Evolutionary conservation across 2,888 invertebrate genomes (phyloP), one percentile per base, ranked within the genome.

Genomic region (Coleophora deauratella): DNA sequence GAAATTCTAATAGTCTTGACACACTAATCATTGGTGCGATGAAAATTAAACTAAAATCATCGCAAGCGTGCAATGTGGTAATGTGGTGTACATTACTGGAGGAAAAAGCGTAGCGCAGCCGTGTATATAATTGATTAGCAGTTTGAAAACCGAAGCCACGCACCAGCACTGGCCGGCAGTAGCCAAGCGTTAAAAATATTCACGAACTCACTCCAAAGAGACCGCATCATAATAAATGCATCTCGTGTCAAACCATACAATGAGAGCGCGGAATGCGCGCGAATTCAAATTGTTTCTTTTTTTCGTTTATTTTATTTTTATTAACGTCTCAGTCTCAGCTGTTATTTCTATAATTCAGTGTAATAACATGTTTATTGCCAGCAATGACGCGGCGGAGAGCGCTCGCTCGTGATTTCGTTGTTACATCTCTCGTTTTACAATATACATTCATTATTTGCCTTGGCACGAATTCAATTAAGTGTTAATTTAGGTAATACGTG

Each of bases 51-150:
- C 9, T n/a, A 31, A 33, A 11, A 11, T 9, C 9, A 33, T 12
- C 14, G 33, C 27, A 31, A 68, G 67, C 69, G 70, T 70, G 68
- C 66, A 21, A 21, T 21, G 21, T 6, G 21, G 21, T 21, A 21
- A 62, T 63, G 69, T 60, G 70, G 73, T 76, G 74, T 82, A 75
- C 76, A 84, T 82, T 81, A 82, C 82, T 67, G 59, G 59, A 60
- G 63, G 74, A 73, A 78, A 80, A 69, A 78, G 73, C 66, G 72
- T 66, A 65, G 66, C 55, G 70, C 78, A 73, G 64, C 75, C 66
- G 73, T 57, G 72, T 75, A 77, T 73, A 72, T 84, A 82, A 84
- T 84, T 81, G 78, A 82, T 81, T 77, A 76, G 70, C 73, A 73
- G 77, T 76, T 75, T 66, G 71, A 74, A 70, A 72, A 65, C 65